Evolutionary conservation across 2,888 invertebrate genomes (phyloP), one percentile per base, ranked within the genome.

Genomic region (Phrixothrix hirtus): DNA sequence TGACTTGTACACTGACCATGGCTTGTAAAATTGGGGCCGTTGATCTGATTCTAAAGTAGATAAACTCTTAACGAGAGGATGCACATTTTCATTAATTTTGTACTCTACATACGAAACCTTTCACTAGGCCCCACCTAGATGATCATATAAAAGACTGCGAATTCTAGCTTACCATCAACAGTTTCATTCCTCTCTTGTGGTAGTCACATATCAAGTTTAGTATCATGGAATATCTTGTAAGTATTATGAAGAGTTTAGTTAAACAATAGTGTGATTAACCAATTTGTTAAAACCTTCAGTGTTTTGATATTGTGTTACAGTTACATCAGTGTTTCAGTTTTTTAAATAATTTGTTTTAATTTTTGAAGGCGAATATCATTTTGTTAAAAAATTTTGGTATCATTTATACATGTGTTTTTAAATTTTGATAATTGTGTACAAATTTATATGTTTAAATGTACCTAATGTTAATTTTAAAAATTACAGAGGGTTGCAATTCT

Each of bases 151-250:
- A 66, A 64, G 61, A 50, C n/a, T 27, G 26, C 26, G 26, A 31
- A 37, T 43, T 49, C 37, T 51, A 31, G 14, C 17, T 47, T 39
- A 42, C 43, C 48, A 51, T 51, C 61, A 65, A 56, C 64, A 64
- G 62, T 64, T 59, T 55, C 56, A 49, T 43, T 56, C 59, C 45
- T 45, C 57, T 59, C 58, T 61, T 57, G 39, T 49, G 52, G 37
- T 53, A 54, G 35, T 36, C 47, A 47, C 50, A 57, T 32, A 14
- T 41, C 34, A 45, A 53, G 49, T 41, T 15, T 27, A 36, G 34
- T 55, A 64, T 30, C 55, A 65, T 65, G 65, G 47, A 59, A 55
- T 55, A 56, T 47, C 54, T 59, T 42, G 65, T 65, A 63, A 65
- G 65, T 65, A 57, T 50, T 14, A 12, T 31, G 12, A 13, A 34